Evolutionary conservation across 2,113 vertebrate genomes (phyloP), one percentile per base, ranked within the genome.

Genomic region (Condylura cristata): DNA sequence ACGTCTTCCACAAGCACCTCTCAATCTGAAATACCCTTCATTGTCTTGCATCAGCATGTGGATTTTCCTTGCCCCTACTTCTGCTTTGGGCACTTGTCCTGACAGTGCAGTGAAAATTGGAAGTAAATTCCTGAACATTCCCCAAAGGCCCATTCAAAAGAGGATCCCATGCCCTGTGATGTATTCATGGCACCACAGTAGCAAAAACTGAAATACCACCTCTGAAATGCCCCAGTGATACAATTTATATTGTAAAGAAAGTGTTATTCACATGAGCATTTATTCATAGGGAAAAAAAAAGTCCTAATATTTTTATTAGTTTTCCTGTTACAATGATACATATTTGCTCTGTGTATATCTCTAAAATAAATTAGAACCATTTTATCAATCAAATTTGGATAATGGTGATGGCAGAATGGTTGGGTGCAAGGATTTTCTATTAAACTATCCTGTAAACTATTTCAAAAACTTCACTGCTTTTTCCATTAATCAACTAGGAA

Each of bases 1-100:
- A 34, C 0, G 3, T 30, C 13, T 22, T 12, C n/a, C 11, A 3
- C 6, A 3, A 11, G 66, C 5, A 41, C 2, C 1, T 7, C 26
- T 1, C 56, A 18, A 5, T 32, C 6, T n/a, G 14, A 6, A 26
- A 71, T 0, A 24, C 16, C 6, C 72, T 20, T n/a, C 0, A 30
- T 13, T 60, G 8, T 60, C 26, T 60, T n/a, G n/a, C 24, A 46
- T 39, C 30, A 22, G 22, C 0, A 53, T 39, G 11, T 28, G 22
- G 5, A 8, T 28, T 46, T 46, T 7, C 8, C 63, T 34, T 34
- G 63, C 0, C 11, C 10, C 51, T 6, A 37, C 1, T 39, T 3
- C 26, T 3, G 30, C 8, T 80, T 3, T 18, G 41, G 30, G 26
- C 44, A 85, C 6, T 22, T 41, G 1, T 10, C 41, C 2, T 76